Base-by-base conservation (phyloP, 2,888 invertebrate genomes). In the Eueremaeus valkanovi region DNA sequence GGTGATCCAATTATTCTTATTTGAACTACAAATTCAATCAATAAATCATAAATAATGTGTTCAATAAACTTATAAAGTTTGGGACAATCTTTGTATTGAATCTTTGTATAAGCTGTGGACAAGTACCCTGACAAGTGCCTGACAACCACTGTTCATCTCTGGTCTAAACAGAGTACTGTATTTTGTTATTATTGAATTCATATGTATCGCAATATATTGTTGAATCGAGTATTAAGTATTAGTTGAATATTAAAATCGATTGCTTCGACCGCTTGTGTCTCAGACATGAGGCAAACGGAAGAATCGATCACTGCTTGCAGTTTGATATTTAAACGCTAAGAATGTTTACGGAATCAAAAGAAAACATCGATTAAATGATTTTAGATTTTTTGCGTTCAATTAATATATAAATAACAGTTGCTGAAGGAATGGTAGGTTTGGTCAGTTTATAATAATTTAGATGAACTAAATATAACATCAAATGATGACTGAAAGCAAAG, bases 241-340 rank as follows among this genome's bases (percentile, higher is more conserved):
- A 33, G 61, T n/a, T 9, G 18, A 61, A 29, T 61, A 61, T 61
- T 61, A 24, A 18, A 31, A 61, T 61, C 61, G 61, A 61, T 61
- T 61, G 61, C n/a, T 61, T 61, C 3, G 61, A 31, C 29, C 61
- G 61, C 31, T 33, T 24, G 58, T 61, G 61, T 61, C 61, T 31
- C 61, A 31, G 31, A 61, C 61, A 61, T 61, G 31, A 27, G 61
- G 33, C 61, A 31, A 55, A 31, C 31, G 61, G 18, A 31, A 31
- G 61, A 36, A 61, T 61, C 61, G 61, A 61, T 61, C 61, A 61
- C 61, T 61, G 8, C 8, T 61, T n/a, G 61, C 29, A 61, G 61
- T 61, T n/a, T 61, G 61, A 61, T 61, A 61, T 61, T 61, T 61
- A 61, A n/a, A 61, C 61, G 61, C 61, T 31, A 24, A n/a, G 31